A percentile compares a stretch with the other conserved stretches of the same genome.
These are phyloP conservation scores for Acipenser transmontanus DNA, from an alignment of 2,797 vertebrate genomes.

Conservation along the genomic window DNA sequence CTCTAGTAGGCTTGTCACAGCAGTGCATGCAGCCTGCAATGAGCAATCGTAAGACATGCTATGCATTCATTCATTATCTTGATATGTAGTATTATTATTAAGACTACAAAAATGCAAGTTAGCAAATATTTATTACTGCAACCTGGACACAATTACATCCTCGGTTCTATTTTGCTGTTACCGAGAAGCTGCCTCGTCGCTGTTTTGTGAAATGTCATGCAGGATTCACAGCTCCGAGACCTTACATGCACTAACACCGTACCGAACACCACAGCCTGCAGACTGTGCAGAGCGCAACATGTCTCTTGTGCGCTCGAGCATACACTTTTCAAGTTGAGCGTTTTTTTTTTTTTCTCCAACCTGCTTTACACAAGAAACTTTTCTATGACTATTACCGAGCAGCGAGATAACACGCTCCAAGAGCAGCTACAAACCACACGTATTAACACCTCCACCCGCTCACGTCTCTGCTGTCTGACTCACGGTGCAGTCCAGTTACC, in stretches of 20 bases:
- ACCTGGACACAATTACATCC: constrained; percentile 42
- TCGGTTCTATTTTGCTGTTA: constrained; percentile 18
- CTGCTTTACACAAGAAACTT: constrained; percentile 10
- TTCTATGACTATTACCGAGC: constrained; percentile 10
- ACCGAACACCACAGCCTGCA: too few relatives aligned
- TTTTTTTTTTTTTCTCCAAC: too few relatives aligned
- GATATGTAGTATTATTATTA: not conserved
- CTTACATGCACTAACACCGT: constrained; percentile 31
- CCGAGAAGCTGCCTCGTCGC: constrained; percentile 25
- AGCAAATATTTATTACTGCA: constrained; percentile 35
- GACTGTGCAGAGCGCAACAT: too few relatives aligned
- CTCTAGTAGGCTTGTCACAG: constrained; percentile 33
- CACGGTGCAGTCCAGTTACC: too few relatives aligned
- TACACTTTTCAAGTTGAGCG: too few relatives aligned
- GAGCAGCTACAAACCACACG: too few relatives aligned
- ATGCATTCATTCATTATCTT: not conserved
- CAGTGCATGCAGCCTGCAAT: constrained; percentile 31
- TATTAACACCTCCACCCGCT: too few relatives aligned
- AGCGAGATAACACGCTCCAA: too few relatives aligned
- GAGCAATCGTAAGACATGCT: constrained; percentile 25
- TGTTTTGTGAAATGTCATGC: constrained; percentile 40
- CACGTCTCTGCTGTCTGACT: too few relatives aligned
- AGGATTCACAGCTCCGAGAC: constrained; percentile 39
- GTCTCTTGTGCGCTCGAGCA: too few relatives aligned
- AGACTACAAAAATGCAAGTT: constrained; percentile 24